Base-by-base conservation (phyloP, 2,113 vertebrate genomes). In the Ophthalmolycus amberensis region DNA sequence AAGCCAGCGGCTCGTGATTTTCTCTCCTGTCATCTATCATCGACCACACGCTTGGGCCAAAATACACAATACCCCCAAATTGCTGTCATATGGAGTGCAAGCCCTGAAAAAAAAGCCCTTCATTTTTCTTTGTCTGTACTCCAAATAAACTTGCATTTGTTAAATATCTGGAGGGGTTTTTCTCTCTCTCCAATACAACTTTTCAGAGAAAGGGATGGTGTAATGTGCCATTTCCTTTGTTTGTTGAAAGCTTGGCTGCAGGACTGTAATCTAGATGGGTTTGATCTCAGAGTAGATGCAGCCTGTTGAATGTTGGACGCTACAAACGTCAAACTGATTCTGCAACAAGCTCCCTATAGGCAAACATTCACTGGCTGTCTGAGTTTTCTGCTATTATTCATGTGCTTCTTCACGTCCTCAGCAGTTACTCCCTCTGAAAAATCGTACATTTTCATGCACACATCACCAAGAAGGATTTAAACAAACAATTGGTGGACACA, bases 21-120 rank as follows among this genome's bases (percentile, higher is more conserved):
- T 96, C 96, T 96, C 96, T 95, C 95, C 92, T 93, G 96, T 95
- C 96, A 97, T 98, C 96, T 96, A 98, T 98, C 96, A 97, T 94
- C 92, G 95, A 91, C 93, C 93, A 91, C 74, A 75, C 77, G 94
- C 94, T 95, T 86, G 88, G 93, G 96, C 97, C 96, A 97, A 97
- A 95, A 96, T 96, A 97, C 95, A 97, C 96, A 97, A 96, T 96
- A 94, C 95, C 95, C 94, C 96, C 94, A 96, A 97, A 97, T 97
- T 97, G 96, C 97, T 97, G 96, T 97, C 96, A 97, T 97, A 96
- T 96, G 97, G 94, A 96, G 96, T 92, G 83, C 87, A 89, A 91
- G 85, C 69, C 50, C 77, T 82, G 77, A 89, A 92, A 88, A 96
- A 96, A 96, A 96, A 77, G 91, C 87, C 95, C 95, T 95, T 94